These are phyloP conservation scores for Andrena dorsata DNA, from an alignment of 2,888 invertebrate genomes.

Conservation along the genomic window DNA sequence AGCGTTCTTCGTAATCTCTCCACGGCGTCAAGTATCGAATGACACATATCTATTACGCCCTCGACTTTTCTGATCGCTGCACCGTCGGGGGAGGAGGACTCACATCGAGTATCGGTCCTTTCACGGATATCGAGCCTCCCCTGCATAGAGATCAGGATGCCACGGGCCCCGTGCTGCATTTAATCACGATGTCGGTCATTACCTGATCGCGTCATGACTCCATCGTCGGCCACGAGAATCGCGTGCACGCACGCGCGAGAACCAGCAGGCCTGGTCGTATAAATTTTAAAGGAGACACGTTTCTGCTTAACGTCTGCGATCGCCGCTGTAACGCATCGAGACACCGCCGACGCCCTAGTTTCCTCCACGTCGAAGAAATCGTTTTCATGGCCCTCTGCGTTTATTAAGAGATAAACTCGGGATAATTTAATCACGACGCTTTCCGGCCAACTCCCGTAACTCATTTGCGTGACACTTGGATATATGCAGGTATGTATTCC, in stretches of 20 bases:
- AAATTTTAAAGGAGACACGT: conserved; percentile 74
- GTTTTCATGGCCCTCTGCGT: conserved; percentile 7
- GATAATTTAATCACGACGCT: conserved; percentile 49
- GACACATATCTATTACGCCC: too few species aligned
- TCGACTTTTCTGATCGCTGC: background rate
- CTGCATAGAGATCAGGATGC: conserved; percentile 47
- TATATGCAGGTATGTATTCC: background rate
- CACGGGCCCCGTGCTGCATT: conserved; percentile 51
- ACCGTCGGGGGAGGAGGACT: background rate
- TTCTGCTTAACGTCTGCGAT: conserved; percentile 64
- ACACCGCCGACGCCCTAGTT: conserved; percentile 28
- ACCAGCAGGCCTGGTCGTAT: conserved; percentile 59
- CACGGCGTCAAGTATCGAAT: too few species aligned
- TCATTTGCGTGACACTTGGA: conserved; percentile 4
- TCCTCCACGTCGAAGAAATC: conserved; percentile 32
- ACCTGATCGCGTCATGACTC: conserved; percentile 64
- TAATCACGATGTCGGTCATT: conserved; percentile 69
- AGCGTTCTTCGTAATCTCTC: too few species aligned
- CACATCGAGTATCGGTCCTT: conserved; percentile 32
- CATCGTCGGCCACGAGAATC: conserved; percentile 37
- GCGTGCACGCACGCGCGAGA: conserved; percentile 13
- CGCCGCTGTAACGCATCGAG: conserved; percentile 61
- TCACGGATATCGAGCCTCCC: conserved; percentile 25
- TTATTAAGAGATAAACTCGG: conserved; percentile 41
- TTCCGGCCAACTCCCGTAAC: background rate